Base-by-base conservation (phyloP, 1,140 invertebrate genomes). In the Drosophila orena region DNA sequence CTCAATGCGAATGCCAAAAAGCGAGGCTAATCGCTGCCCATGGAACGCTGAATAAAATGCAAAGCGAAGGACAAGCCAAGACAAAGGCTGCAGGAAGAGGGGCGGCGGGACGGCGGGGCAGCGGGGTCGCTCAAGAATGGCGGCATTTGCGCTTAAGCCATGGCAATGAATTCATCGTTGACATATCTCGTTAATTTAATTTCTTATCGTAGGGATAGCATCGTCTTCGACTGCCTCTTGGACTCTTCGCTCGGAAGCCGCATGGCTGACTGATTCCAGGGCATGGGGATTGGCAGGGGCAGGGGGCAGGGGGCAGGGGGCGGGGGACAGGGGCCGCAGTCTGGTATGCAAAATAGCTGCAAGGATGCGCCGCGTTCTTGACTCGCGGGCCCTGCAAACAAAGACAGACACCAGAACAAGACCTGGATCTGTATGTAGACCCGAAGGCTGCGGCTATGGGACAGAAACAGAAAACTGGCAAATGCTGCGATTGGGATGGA, bases 101-200 rank as follows among this genome's bases (percentile, higher is more conserved):
- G 46, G 43, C 37, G 30, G 27, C n/a, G 30, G 30, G 22, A n/a
- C n/a, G n/a, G n/a, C n/a, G 66, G 24, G 46, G 43, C 37, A 30
- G 27, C n/a, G 30, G 30, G 22, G 59, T 17, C 42, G 42, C 54
- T 49, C 80, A 83, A 83, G 90, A 91, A 91, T 91, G 90, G 90
- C 90, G 90, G 90, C 90, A 86, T 91, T 91, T 91, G 86, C 83
- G 90, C 90, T 91, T 91, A 91, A 91, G 81, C 90, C 90, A 85
- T 85, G 84, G 90, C 90, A 91, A 91, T 91, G 90, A 91, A 91
- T 91, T 91, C 90, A 91, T 91, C 90, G 90, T 91, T 91, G 90
- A 91, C 90, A 91, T 91, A 91, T 91, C 90, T 91, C 90, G 90
- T 91, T 91, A 91, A 91, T 91, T 91, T 91, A 91, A 91, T 91